A percentile compares a stretch with the other conserved stretches of the same genome.
These are phyloP conservation scores for Tachina lurida DNA, from an alignment of 2,888 invertebrate species.

Conservation along the genomic window DNA sequence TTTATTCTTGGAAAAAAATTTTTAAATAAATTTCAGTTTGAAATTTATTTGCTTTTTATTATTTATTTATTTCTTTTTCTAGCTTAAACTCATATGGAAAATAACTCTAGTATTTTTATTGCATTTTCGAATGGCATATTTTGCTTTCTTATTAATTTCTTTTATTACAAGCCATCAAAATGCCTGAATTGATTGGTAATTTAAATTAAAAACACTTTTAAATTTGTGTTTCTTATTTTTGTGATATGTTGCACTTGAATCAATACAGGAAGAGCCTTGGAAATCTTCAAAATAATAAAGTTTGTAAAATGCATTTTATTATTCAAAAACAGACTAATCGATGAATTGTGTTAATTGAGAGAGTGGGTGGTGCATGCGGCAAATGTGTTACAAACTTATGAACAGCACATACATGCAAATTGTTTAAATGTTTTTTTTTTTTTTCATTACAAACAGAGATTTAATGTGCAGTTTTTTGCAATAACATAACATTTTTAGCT, in stretches of 20 bases:
- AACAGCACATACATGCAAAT: constrained; percentile 16
- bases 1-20: background rate
- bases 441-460: constrained; percentile 16
- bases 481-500: background rate
- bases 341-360: constrained; percentile 43
- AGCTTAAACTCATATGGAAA: background rate
- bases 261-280: constrained; percentile 65
- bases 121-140: background rate
- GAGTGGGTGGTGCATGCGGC: background rate
- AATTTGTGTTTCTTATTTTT: constrained; percentile 5
- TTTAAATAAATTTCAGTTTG: constrained; percentile 34
- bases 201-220: background rate
- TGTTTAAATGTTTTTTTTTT: constrained; percentile 6
- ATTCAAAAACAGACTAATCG: constrained; percentile 11
- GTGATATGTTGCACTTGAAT: constrained; percentile 58
- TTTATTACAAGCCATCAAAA: constrained; percentile 6
- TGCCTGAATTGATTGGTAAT: constrained; percentile 27
- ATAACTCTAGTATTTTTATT: constrained; percentile 5
- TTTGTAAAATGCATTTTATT: constrained; percentile 23
- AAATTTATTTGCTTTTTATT: constrained; percentile 26
- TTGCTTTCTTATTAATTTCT: background rate
- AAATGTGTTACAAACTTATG: constrained; percentile 5
- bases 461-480: background rate
- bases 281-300: constrained; percentile 34
- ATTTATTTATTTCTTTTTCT: constrained; percentile 12